phyloP scores from a whole-genome alignment of 2,797 vertebrate species.

The Sorex maritimensis region DNA sequence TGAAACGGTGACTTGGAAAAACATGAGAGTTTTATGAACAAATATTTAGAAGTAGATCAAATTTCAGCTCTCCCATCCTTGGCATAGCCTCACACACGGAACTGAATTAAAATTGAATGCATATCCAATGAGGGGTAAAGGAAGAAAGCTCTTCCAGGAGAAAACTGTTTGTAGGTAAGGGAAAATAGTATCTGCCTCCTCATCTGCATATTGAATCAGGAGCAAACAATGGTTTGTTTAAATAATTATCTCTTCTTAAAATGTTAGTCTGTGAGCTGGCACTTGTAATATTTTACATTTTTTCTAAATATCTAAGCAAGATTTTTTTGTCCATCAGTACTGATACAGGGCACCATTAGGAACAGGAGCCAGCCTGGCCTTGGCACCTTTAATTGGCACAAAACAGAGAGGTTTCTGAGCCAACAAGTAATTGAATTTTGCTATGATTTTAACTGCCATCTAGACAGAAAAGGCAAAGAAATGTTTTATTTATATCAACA shows the following conservation, averaged over 20 bases:
- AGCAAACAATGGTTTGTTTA: neutral
- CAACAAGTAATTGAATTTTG: slow-evolving; percentile 16
- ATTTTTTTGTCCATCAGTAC: neutral
- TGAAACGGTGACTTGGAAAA: slow-evolving; percentile 8
- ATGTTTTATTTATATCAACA: slow-evolving; percentile 30
- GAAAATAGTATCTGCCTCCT: neutral
- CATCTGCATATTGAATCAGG: neutral
- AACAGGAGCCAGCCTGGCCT: neutral
- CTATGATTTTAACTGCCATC: neutral
- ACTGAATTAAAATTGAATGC: slow-evolving; percentile 64
- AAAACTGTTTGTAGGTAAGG: neutral
- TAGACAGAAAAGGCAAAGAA: slow-evolving; percentile 42
- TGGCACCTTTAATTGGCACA: slow-evolving; percentile 10
- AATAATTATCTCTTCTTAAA: slow-evolving; percentile 1
- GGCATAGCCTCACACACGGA: neutral
- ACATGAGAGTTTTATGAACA: slow-evolving; percentile 37
- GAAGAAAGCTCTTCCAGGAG: neutral
- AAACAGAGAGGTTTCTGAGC: neutral
- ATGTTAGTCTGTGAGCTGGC: neutral
- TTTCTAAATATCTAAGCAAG: slow-evolving; percentile 50
- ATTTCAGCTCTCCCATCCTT: slow-evolving; percentile 21
- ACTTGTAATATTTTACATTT: slow-evolving; percentile 11
- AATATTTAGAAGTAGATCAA: slow-evolving; percentile 52
- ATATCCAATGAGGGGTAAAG: slow-evolving; percentile 40
- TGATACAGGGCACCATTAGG: neutral